Evolutionary conservation across 2,113 vertebrate species (phyloP).

Genomic region (Solea senegalensis): DNA sequence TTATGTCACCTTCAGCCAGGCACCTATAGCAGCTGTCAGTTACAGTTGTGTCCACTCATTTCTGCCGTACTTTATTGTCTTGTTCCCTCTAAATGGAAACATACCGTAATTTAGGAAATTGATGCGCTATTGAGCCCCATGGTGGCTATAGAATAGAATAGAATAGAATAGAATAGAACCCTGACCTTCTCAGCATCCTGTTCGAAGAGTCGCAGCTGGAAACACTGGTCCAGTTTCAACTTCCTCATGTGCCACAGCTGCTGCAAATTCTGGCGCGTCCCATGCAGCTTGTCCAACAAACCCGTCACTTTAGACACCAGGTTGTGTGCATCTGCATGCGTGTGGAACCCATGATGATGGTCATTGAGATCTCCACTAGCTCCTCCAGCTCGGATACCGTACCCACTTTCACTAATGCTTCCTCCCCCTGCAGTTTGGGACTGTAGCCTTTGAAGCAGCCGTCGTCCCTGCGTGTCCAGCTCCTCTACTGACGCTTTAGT

Average conservation of each 20-base stretch:
- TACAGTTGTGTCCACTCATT: too few species aligned
- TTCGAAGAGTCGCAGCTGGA: slow-evolving; percentile 96
- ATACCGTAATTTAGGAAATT: too few species aligned
- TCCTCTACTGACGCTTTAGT: slow-evolving; percentile 96
- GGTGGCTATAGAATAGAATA: not conserved
- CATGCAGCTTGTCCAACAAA: slow-evolving; percentile 94
- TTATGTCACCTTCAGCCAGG: too few species aligned
- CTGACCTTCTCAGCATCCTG: slow-evolving; percentile 98
- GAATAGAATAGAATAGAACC: not conserved
- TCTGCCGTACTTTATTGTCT: too few species aligned
- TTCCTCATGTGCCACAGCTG: slow-evolving; percentile 98
- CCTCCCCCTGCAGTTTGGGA: slow-evolving; percentile 64
- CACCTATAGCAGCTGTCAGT: too few species aligned
- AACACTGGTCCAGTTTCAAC: slow-evolving; percentile 97
- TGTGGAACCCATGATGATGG: slow-evolving; percentile 80
- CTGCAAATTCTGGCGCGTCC: slow-evolving; percentile 95
- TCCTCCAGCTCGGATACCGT: slow-evolving; percentile 53
- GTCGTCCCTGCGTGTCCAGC: slow-evolving; percentile 93
- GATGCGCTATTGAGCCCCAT: not conserved
- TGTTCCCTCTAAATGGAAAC: too few species aligned
- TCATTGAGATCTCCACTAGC: slow-evolving; percentile 84
- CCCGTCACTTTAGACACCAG: slow-evolving; percentile 91
- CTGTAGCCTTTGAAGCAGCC: slow-evolving; percentile 93
- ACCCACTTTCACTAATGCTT: slow-evolving; percentile 48
- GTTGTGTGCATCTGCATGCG: slow-evolving; percentile 87